Evolutionary conservation across 1,140 invertebrate species (phyloP).

Genomic region (Charaxes varanes): DNA sequence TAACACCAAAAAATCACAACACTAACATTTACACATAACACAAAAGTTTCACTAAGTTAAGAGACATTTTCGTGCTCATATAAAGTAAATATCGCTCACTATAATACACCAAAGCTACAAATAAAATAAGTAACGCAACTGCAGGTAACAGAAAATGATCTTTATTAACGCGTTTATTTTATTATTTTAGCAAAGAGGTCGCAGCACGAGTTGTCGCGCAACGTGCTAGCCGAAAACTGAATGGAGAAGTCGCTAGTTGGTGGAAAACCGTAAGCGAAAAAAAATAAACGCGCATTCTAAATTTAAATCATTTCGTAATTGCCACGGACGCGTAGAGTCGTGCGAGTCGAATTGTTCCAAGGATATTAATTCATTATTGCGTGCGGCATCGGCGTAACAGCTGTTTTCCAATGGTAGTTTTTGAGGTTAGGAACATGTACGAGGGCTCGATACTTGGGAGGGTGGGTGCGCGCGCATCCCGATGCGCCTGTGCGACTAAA

Average conservation of each 20-base stretch:
- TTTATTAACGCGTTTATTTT: too few relatives aligned
- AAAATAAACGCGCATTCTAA: conserved; percentile 50
- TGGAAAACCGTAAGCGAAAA: conserved; percentile 54
- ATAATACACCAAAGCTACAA: too few relatives aligned
- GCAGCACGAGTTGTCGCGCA: conserved; percentile 31
- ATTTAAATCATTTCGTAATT: conserved; percentile 66
- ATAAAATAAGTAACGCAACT: too few relatives aligned
- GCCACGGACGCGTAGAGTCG: conserved; percentile 43
- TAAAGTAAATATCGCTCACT: background rate
- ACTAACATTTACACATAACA: conserved; percentile 41
- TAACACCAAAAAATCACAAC: conserved; percentile 38
- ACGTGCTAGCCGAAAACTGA: conserved; percentile 54
- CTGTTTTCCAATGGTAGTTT: conserved; percentile 47
- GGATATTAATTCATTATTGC: conserved; percentile 21
- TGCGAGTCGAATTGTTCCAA: conserved; percentile 20
- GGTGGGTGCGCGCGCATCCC: conserved; percentile 59
- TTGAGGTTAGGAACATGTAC: conserved; percentile 66
- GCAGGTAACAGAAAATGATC: too few relatives aligned
- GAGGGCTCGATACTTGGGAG: conserved; percentile 48
- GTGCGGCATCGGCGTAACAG: conserved; percentile 37
- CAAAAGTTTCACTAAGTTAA: conserved; percentile 34
- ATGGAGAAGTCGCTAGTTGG: too few relatives aligned
- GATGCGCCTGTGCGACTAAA: conserved; percentile 43
- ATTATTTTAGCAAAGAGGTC: too few relatives aligned
- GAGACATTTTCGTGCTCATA: background rate